Evolutionary conservation across 2,888 invertebrate genomes (phyloP).

Genomic region (Tryphoninae sp.): DNA sequence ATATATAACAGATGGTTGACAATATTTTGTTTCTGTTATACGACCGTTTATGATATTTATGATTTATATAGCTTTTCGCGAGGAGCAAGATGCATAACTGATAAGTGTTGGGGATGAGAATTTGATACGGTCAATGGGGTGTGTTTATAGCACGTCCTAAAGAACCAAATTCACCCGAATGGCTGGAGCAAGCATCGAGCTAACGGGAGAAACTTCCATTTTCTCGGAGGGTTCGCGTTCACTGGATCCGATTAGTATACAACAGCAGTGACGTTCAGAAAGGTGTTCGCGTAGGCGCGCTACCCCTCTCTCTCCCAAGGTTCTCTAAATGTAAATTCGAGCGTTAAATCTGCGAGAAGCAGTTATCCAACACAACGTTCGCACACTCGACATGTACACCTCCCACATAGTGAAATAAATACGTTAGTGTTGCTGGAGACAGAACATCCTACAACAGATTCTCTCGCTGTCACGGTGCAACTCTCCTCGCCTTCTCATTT

Average conservation of each 20-base stretch:
- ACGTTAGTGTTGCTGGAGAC: not conserved
- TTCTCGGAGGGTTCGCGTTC: slow-evolving; percentile 64
- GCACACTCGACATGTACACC: slow-evolving; percentile 32
- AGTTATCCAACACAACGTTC: slow-evolving; percentile 58
- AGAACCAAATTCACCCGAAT: slow-evolving; percentile 70
- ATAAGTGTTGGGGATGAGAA: slow-evolving; percentile 4
- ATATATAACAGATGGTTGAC: slow-evolving; percentile 14
- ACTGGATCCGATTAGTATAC: slow-evolving; percentile 75
- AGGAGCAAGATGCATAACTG: slow-evolving; percentile 8
- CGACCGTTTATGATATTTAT: too few species aligned
- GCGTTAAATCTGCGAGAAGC: slow-evolving; percentile 74
- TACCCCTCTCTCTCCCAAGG: slow-evolving; percentile 58
- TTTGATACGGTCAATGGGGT: slow-evolving; percentile 67
- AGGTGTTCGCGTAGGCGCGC: slow-evolving; percentile 52
- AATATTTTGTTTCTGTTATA: not conserved
- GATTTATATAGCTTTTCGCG: not conserved
- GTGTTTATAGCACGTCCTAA: slow-evolving; percentile 69
- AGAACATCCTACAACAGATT: slow-evolving; percentile 40
- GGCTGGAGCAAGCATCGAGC: slow-evolving; percentile 27
- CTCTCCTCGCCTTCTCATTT: slow-evolving; percentile 22
- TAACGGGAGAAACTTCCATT: slow-evolving; percentile 67
- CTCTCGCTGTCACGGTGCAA: slow-evolving; percentile 6
- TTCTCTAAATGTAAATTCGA: slow-evolving; percentile 79
- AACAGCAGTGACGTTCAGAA: slow-evolving; percentile 63
- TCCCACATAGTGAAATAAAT: slow-evolving; percentile 3